Conservation (phyloP, 2,113 vertebrate species). For the crab-eating macaque (Macaca fascicularis) region DNA sequence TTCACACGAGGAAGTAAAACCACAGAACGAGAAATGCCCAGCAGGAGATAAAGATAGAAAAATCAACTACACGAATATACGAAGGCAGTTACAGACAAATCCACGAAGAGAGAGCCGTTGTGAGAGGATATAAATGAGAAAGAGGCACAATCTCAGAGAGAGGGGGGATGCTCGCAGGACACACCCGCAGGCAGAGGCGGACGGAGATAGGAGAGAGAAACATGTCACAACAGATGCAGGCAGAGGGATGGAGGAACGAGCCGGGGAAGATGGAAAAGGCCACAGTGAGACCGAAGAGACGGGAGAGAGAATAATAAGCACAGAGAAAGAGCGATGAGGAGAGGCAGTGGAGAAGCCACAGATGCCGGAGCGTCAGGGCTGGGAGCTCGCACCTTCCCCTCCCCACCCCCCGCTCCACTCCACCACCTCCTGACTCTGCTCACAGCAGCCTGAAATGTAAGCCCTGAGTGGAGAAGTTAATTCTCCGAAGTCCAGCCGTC, state of each 20-base stretch:
- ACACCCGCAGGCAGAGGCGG: not conserved
- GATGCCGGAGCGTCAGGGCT: accelerated
- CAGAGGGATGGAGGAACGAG: accelerated
- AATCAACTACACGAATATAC: not conserved
- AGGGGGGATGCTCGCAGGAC: not conserved
- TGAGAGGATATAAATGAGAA: not conserved
- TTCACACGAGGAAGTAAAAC: not conserved
- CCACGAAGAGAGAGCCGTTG: not conserved
- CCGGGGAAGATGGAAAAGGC: accelerated
- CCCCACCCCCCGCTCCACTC: not conserved
- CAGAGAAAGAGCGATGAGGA: not conserved
- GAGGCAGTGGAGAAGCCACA: not conserved
- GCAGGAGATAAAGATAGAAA: not conserved
- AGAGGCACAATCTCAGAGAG: not conserved
- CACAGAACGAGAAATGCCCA: not conserved
- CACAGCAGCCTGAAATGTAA: not conserved
- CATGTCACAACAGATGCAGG: accelerated
- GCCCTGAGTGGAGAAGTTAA: not conserved
- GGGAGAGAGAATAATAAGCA: too few species aligned
- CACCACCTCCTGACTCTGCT: not conserved
- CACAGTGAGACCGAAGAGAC: accelerated
- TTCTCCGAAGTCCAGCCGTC: not conserved
- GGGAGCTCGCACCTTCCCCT: too few species aligned
- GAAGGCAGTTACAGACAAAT: not conserved
- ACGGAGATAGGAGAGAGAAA: not conserved